A percentile compares a stretch with the other conserved stretches of the same genome.
Evolutionary conservation across 2,113 vertebrate species (phyloP).

Genomic region (Actenoides lindsayi): DNA sequence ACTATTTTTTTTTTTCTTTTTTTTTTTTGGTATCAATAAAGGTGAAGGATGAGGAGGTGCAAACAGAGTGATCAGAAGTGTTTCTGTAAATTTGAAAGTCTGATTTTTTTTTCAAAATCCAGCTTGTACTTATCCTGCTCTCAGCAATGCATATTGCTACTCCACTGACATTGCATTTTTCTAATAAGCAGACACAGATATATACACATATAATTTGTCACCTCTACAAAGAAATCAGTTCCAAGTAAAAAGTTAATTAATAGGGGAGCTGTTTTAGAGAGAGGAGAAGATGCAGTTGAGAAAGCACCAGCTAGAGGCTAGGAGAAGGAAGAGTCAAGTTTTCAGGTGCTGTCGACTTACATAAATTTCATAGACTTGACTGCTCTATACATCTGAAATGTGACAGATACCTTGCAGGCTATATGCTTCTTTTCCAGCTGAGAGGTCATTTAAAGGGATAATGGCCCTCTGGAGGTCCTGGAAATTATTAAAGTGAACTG

Average conservation of each 20-base stretch:
- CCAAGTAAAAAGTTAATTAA: neutral
- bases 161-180: neutral
- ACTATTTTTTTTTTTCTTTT: too few relatives aligned
- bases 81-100: neutral
- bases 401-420: neutral
- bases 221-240: neutral
- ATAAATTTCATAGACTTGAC: neutral
- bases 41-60: neutral
- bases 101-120: neutral
- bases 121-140: neutral
- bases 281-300: neutral
- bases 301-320: neutral
- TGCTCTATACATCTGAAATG: neutral
- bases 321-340: neutral
- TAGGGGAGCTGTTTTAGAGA: neutral
- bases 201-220: neutral
- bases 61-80: neutral
- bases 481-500: neutral
- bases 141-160: neutral
- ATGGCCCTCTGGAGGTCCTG: neutral
- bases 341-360: neutral
- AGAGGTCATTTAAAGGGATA: neutral
- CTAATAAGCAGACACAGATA: neutral
- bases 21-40: neutral
- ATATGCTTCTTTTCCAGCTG: neutral